A percentile compares a stretch with the other conserved stretches of the same genome.
Conservation (phyloP, 1,140 invertebrate species). For the Acyrthosiphon pisum region DNA sequence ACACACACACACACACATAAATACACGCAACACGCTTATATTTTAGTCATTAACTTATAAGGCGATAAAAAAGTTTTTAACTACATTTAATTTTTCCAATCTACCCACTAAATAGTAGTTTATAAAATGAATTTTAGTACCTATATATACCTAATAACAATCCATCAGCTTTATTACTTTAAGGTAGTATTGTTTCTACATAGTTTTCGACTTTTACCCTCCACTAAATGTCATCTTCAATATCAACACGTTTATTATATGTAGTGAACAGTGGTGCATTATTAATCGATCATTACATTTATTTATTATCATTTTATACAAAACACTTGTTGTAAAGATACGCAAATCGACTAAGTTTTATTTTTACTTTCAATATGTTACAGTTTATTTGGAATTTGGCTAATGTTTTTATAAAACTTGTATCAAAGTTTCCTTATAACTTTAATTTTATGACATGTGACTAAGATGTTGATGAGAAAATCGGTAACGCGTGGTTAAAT, state of each 20-base stretch:
- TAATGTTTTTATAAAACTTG: neutral
- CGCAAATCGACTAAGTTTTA: neutral
- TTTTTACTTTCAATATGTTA: neutral
- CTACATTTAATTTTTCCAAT: conserved; percentile 6
- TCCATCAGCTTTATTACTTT: conserved; percentile 6
- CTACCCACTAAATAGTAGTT: neutral
- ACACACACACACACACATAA: no score
- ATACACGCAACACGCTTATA: neutral
- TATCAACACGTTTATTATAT: neutral
- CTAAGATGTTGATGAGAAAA: conserved; percentile 1
- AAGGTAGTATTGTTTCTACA: neutral
- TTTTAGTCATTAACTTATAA: neutral
- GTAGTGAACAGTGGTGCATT: neutral
- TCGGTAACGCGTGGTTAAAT: neutral
- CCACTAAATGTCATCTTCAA: neutral
- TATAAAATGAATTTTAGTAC: conserved; percentile 9
- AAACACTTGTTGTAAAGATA: conserved; percentile 20
- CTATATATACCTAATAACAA: neutral
- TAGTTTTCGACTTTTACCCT: neutral
- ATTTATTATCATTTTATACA: conserved; percentile 20
- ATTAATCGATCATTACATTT: conserved; percentile 39
- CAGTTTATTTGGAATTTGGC: neutral
- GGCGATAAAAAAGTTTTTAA: neutral
- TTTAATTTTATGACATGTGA: neutral
- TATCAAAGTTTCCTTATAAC: neutral